phyloP scores from a whole-genome alignment of 1,140 invertebrate genomes.

The Drosophila suzukii region DNA sequence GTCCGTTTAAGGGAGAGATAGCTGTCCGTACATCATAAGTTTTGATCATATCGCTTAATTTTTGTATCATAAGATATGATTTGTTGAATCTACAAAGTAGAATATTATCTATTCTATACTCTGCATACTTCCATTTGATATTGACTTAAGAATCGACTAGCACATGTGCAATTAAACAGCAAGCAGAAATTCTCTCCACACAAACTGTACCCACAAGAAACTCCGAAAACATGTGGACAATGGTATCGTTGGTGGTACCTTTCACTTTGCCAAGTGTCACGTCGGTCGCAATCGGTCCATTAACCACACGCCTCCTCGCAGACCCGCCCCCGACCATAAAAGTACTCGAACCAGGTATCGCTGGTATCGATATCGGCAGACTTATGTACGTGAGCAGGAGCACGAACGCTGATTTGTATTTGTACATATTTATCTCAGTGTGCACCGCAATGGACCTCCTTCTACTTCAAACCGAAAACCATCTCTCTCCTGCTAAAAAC shows the following conservation, averaged over 20 bases:
- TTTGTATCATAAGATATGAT: background rate
- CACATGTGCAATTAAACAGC: constrained; percentile 7
- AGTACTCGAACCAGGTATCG: constrained; percentile 27
- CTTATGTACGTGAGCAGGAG: constrained; percentile 54
- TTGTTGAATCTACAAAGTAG: too few species aligned
- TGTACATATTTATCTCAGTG: constrained; percentile 38
- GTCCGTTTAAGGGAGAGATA: background rate
- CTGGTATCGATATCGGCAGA: constrained; percentile 41
- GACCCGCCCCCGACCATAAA: background rate
- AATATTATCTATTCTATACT: background rate
- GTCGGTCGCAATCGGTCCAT: constrained; percentile 36
- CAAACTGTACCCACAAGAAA: constrained; percentile 1
- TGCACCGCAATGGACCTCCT: constrained; percentile 15
- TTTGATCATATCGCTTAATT: background rate
- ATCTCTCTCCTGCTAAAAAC: constrained; percentile 1
- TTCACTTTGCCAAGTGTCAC: constrained; percentile 43
- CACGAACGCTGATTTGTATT: constrained; percentile 55
- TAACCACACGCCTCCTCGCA: constrained; percentile 17
- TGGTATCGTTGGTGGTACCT: constrained; percentile 14
- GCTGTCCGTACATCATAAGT: background rate
- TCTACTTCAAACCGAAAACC: constrained; percentile 8
- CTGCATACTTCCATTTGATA: background rate
- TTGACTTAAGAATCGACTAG: constrained; percentile 1
- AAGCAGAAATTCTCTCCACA: background rate
- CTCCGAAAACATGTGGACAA: constrained; percentile 19